phyloP scores from a whole-genome alignment of 2,113 vertebrate species.

The Eupsittula cactorum region DNA sequence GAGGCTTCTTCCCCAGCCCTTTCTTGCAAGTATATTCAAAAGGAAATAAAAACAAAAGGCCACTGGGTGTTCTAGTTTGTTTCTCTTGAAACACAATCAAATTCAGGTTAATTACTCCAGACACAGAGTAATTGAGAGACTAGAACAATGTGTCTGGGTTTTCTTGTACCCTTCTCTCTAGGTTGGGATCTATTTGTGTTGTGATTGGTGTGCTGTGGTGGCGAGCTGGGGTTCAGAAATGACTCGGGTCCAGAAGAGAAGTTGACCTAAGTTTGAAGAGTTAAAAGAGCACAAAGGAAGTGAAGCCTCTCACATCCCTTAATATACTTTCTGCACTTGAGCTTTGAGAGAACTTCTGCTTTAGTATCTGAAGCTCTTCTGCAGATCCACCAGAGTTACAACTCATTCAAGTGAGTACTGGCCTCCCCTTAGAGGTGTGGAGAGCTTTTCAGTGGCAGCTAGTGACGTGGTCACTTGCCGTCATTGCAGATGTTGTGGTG shows the following conservation, averaged over 20 bases:
- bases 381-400: neutral
- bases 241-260: neutral
- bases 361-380: neutral
- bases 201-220: accelerated
- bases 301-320: neutral
- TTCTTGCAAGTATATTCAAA: neutral
- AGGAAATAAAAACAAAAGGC: neutral
- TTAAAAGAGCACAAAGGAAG: neutral
- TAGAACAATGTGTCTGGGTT: neutral
- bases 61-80: neutral
- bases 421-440: neutral
- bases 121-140: neutral
- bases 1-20: neutral
- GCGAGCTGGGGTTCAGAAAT: neutral
- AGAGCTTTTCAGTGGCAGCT: neutral
- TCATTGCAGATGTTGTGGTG: neutral
- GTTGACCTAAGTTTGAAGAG: neutral
- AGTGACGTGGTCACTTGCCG: neutral
- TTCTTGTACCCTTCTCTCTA: neutral
- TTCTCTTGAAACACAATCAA: neutral
- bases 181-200: neutral
- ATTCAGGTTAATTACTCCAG: neutral
- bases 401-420: neutral
- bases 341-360: neutral
- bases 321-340: neutral